phyloP scores from a whole-genome alignment of 2,113 vertebrate genomes.

The Colistium nudipinnis region DNA sequence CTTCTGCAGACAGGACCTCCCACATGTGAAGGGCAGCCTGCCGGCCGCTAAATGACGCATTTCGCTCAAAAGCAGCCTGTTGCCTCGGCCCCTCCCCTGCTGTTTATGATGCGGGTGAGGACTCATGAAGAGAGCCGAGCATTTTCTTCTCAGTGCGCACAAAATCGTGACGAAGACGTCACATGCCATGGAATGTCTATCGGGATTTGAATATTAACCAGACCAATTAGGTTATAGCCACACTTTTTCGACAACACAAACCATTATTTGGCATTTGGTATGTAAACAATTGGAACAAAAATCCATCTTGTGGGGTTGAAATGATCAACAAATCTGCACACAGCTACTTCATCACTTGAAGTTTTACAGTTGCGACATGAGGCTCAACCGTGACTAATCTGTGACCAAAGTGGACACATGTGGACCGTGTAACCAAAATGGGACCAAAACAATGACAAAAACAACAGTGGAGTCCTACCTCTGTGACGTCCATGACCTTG shows the following conservation, averaged over 20 bases:
- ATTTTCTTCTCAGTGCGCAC: slow-evolving; percentile 3
- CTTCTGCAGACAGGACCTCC: slow-evolving; percentile 52
- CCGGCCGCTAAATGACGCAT: slow-evolving; percentile 47
- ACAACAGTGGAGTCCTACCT: slow-evolving; percentile 60
- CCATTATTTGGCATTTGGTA: no score
- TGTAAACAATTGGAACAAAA: no score
- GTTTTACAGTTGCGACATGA: not conserved
- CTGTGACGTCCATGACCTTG: slow-evolving; percentile 84
- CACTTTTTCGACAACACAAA: no score
- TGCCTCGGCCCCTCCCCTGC: slow-evolving; percentile 20
- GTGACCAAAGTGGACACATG: no score
- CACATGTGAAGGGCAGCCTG: slow-evolving; percentile 42
- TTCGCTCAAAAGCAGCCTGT: slow-evolving; percentile 46
- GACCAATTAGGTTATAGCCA: slow-evolving; percentile 47
- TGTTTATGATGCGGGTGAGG: slow-evolving; percentile 35
- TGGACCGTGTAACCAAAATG: not conserved
- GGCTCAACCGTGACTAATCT: no score
- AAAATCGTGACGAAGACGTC: slow-evolving; percentile 12
- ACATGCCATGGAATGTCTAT: slow-evolving; percentile 25
- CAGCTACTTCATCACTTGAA: not conserved
- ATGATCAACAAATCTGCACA: no score
- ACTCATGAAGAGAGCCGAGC: slow-evolving; percentile 16
- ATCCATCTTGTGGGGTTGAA: no score
- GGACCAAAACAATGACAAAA: not conserved
- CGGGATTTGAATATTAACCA: slow-evolving; percentile 78